These are phyloP conservation scores for Epizoanthus illoricatus DNA, from an alignment of 92 coral and sea anemone genomes.

Conservation along the genomic window DNA sequence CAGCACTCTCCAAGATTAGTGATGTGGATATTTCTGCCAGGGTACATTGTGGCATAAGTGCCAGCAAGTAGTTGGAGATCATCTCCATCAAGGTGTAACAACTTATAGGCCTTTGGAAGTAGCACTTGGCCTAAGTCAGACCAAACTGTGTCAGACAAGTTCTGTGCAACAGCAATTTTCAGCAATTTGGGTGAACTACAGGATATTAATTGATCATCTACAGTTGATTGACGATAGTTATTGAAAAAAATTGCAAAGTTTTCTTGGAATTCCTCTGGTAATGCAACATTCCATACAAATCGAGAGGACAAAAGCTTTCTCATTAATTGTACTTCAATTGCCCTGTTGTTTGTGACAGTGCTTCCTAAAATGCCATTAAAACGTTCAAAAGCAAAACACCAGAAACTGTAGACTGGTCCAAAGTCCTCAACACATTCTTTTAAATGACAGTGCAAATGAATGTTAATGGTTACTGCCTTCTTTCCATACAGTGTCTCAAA, in stretches of 20 bases:
- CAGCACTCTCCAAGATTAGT: neutral
- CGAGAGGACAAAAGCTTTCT: slow-evolving; percentile 23
- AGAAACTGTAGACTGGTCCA: slow-evolving; percentile 55
- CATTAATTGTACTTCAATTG: slow-evolving; percentile 46
- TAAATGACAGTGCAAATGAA: slow-evolving; percentile 52
- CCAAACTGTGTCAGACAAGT: neutral
- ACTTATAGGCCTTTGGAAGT: slow-evolving; percentile 15
- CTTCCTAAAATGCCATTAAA: slow-evolving; percentile 44
- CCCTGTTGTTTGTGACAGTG: slow-evolving; percentile 24
- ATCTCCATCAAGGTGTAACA: neutral
- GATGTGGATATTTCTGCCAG: neutral
- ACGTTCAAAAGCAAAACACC: slow-evolving; percentile 55
- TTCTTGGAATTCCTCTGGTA: slow-evolving; percentile 18
- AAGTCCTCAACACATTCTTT: slow-evolving; percentile 50
- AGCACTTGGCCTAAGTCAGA: neutral
- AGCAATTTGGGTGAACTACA: neutral
- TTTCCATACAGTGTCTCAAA: slow-evolving; percentile 35
- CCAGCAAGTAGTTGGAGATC: neutral
- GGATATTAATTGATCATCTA: neutral
- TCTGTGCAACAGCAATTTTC: neutral
- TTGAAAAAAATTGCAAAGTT: slow-evolving; percentile 11
- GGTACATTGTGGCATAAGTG: neutral
- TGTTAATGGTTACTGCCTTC: slow-evolving; percentile 21
- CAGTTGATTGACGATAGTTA: neutral
- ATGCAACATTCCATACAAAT: neutral